Conservation (phyloP, 2,888 invertebrate genomes). For the Acrobeloides nanus region DNA sequence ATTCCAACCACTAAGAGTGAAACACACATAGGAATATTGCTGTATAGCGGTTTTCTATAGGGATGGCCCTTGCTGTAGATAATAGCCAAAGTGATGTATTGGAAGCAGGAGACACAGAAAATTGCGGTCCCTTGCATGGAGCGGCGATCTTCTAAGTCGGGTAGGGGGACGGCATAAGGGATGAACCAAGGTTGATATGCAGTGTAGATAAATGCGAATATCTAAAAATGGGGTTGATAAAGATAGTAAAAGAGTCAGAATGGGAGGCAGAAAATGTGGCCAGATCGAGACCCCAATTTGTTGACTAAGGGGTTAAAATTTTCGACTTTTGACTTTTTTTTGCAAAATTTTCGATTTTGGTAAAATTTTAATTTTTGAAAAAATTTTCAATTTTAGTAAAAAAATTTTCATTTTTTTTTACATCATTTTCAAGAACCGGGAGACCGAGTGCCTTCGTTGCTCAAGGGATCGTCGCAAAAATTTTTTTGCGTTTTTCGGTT, state of each 20-base stretch:
- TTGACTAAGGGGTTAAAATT: too few relatives aligned
- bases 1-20: slow-evolving; percentile 28
- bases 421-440: too few relatives aligned
- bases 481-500: too few relatives aligned
- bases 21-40: slow-evolving; percentile 53
- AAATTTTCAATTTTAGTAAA: too few relatives aligned
- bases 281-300: too few relatives aligned
- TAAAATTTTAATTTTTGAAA: too few relatives aligned
- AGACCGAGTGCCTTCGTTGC: too few relatives aligned
- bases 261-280: not conserved
- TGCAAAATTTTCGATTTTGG: too few relatives aligned
- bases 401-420: too few relatives aligned
- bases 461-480: too few relatives aligned
- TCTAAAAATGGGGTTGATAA: slow-evolving; percentile 23
- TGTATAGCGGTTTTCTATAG: slow-evolving; percentile 59
- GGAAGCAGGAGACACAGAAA: slow-evolving; percentile 66
- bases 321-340: too few relatives aligned
- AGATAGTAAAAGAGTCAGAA: slow-evolving; percentile 1
- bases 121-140: slow-evolving; percentile 73
- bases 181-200: slow-evolving; percentile 38
- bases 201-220: slow-evolving; percentile 40
- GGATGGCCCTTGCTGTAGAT: slow-evolving; percentile 75
- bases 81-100: slow-evolving; percentile 71
- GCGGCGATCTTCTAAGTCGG: slow-evolving; percentile 60
- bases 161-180: slow-evolving; percentile 55